These are phyloP conservation scores for Augiades crinisus DNA, from an alignment of 2,888 invertebrate genomes.

Conservation along the genomic window DNA sequence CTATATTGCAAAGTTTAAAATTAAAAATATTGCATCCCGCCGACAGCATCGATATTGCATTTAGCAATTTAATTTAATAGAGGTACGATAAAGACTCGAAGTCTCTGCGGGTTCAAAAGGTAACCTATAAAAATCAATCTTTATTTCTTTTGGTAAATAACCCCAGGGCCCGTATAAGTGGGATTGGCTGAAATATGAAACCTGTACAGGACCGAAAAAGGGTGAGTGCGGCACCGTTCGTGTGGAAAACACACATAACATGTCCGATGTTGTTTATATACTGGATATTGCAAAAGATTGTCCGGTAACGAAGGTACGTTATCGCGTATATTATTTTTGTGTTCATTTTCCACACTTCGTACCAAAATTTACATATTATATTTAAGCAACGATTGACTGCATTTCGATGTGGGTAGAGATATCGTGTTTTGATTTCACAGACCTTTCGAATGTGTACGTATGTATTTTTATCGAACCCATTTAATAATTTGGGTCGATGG, in stretches of 20 bases:
- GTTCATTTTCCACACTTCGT: no score
- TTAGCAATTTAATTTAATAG: conserved; percentile 23
- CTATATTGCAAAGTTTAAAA: conserved; percentile 13
- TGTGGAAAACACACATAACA: conserved; percentile 50
- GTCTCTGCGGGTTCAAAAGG: conserved; percentile 11
- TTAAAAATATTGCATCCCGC: conserved; percentile 12
- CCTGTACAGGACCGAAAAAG: conserved; percentile 64
- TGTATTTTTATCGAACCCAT: no score
- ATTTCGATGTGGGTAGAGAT: no score
- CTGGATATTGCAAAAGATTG: conserved; percentile 57
- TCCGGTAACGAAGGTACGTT: conserved; percentile 48
- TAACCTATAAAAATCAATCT: conserved; percentile 22
- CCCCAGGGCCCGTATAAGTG: conserved; percentile 59
- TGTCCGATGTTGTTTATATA: conserved; percentile 53
- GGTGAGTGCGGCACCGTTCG: conserved; percentile 50
- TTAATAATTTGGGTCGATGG: no score
- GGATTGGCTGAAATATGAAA: conserved; percentile 47
- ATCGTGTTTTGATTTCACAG: no score
- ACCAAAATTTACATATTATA: no score
- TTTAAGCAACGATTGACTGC: no score
- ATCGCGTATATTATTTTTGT: neutral
- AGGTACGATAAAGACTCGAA: conserved; percentile 13
- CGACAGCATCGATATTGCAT: conserved; percentile 12
- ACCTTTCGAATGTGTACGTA: no score
- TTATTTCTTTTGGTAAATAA: conserved; percentile 23